phyloP scores from a whole-genome alignment of 2,888 invertebrate species.

The Ornithoptera alexandrae region DNA sequence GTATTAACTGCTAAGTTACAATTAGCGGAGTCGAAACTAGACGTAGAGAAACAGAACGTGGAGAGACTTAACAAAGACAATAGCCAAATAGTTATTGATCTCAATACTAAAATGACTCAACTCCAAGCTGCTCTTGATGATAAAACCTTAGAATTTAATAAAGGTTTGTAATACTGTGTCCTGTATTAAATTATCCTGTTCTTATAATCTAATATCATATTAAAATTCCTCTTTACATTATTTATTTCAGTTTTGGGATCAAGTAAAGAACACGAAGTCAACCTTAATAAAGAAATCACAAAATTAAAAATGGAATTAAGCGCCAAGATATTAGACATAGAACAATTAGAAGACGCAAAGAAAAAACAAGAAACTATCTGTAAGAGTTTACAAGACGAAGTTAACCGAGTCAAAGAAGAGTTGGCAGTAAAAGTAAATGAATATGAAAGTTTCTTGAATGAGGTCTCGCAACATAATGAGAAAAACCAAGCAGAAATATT shows the following conservation, averaged over 20 bases:
- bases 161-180: conserved; percentile 54
- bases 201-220: not conserved
- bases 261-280: conserved; percentile 74
- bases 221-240: conserved; percentile 1
- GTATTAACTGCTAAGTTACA: conserved; percentile 76
- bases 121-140: conserved; percentile 75
- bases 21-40: conserved; percentile 73
- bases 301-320: conserved; percentile 79
- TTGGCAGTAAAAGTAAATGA: conserved; percentile 68
- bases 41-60: conserved; percentile 68
- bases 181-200: not conserved
- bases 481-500: conserved; percentile 65
- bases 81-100: conserved; percentile 70
- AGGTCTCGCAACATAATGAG: conserved; percentile 67
- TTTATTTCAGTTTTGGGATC: conserved; percentile 44
- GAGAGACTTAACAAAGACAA: conserved; percentile 73
- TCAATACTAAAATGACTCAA: conserved; percentile 68
- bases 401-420: conserved; percentile 61
- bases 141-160: conserved; percentile 74
- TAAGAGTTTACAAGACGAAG: conserved; percentile 65
- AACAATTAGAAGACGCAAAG: conserved; percentile 68
- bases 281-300: conserved; percentile 73
- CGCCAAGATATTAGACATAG: conserved; percentile 77
- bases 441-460: conserved; percentile 68
- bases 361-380: conserved; percentile 62